A percentile compares a stretch with the other conserved stretches of the same genome.
These are phyloP conservation scores for Syngnathus rostellatus DNA, from an alignment of 2,797 vertebrate genomes.

Conservation along the genomic window DNA sequence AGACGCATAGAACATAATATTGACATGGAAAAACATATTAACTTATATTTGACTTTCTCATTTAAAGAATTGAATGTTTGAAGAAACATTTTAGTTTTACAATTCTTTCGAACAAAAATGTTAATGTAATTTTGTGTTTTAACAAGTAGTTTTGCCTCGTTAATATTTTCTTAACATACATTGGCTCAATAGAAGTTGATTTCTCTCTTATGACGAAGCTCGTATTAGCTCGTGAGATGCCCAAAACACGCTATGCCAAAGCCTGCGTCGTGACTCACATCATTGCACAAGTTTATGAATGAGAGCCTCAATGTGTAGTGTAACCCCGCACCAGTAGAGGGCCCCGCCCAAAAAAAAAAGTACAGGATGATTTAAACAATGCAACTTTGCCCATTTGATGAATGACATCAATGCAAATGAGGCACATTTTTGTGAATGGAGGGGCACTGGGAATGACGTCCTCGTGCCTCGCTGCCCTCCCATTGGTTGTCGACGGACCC, in stretches of 20 bases:
- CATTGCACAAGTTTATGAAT: conserved; percentile 44
- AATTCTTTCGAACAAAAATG: too few relatives aligned
- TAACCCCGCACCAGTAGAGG: conserved; percentile 71
- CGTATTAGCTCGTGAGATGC: not conserved
- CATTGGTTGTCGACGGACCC: conserved; percentile 49
- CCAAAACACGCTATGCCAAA: not conserved
- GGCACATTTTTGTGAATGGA: conserved; percentile 75
- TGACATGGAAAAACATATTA: too few relatives aligned
- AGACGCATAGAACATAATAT: too few relatives aligned
- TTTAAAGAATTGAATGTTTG: too few relatives aligned
- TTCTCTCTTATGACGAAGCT: conserved; percentile 15
- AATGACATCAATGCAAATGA: conserved; percentile 74
- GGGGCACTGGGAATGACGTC: conserved; percentile 71
- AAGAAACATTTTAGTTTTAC: too few relatives aligned
- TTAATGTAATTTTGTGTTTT: not conserved
- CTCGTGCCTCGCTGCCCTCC: conserved; percentile 47
- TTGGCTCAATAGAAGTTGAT: conserved; percentile 40
- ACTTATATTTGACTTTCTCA: too few relatives aligned
- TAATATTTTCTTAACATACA: conserved; percentile 22
- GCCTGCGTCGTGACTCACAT: conserved; percentile 4
- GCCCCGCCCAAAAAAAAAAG: conserved; percentile 49
- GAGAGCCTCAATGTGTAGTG: conserved; percentile 63
- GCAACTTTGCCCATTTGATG: conserved; percentile 55
- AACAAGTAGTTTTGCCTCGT: not conserved
- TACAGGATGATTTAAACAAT: conserved; percentile 43